Conservation (phyloP, 2,113 vertebrate genomes). For the Chloropsis hardwickii region DNA sequence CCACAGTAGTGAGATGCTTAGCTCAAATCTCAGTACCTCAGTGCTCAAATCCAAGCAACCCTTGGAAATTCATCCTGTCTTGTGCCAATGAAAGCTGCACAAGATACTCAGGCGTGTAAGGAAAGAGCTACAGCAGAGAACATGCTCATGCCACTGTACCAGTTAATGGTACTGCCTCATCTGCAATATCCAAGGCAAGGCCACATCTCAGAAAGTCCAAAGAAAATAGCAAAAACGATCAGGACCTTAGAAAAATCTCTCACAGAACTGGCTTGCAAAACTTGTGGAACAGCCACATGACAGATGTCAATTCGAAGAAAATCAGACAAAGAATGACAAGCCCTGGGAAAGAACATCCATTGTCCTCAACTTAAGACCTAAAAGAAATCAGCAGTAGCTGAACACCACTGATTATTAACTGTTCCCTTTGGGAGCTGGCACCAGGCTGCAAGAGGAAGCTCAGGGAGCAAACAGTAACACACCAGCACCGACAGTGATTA, state of each 20-base stretch:
- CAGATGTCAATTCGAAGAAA: background rate
- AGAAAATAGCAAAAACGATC: background rate
- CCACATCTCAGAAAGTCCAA: background rate
- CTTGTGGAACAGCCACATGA: background rate
- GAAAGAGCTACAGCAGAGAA: background rate
- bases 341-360: accelerated
- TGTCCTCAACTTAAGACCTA: background rate
- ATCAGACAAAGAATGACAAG: background rate
- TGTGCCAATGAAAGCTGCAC: background rate
- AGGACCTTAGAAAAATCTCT: background rate
- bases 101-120: accelerated
- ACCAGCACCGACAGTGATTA: accelerated
- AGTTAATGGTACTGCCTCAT: background rate
- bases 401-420: background rate
- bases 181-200: background rate
- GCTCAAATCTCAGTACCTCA: background rate
- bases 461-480: background rate
- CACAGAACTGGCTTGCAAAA: background rate
- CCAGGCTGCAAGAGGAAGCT: background rate
- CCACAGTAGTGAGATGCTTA: background rate
- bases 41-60: background rate
- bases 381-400: background rate
- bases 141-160: background rate
- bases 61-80: background rate
- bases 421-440: background rate